Percentiles rank a stretch among this genome's conserved stretches.
These are phyloP conservation scores for Poecile atricapillus DNA, from an alignment of 2,113 vertebrate genomes.

Conservation along the genomic window DNA sequence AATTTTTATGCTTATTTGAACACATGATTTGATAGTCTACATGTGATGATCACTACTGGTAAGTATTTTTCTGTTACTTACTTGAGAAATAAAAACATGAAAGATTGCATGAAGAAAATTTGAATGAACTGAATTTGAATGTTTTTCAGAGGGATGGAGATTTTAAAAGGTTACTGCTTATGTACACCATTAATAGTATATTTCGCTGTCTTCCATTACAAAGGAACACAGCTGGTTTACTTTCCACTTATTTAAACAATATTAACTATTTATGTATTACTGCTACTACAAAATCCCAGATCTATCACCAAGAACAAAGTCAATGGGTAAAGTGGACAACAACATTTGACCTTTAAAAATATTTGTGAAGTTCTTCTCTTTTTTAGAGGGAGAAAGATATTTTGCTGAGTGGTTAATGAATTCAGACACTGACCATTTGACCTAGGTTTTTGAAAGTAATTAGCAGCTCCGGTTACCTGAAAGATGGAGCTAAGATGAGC, in stretches of 20 bases:
- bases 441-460: conserved; percentile 67
- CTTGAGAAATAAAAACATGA: background rate
- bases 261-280: background rate
- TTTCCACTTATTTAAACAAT: background rate
- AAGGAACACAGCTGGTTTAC: background rate
- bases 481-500: conserved; percentile 68
- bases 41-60: background rate
- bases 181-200: background rate
- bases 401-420: conserved; percentile 62
- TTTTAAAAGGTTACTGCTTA: background rate
- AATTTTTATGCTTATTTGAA: background rate
- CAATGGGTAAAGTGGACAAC: background rate
- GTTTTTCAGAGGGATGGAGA: background rate
- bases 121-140: background rate
- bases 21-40: background rate
- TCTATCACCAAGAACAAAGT: background rate
- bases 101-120: background rate
- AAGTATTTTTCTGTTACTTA: background rate
- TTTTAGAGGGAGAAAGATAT: conserved; percentile 3
- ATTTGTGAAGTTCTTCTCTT: conserved; percentile 11
- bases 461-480: conserved; percentile 73
- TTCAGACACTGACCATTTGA: conserved; percentile 62
- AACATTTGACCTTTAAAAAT: conserved; percentile 39
- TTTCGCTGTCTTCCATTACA: background rate
- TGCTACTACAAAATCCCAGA: background rate